Base-by-base conservation (phyloP, 2,797 vertebrate genomes). In the Xiphorhynchus erythropygius region DNA sequence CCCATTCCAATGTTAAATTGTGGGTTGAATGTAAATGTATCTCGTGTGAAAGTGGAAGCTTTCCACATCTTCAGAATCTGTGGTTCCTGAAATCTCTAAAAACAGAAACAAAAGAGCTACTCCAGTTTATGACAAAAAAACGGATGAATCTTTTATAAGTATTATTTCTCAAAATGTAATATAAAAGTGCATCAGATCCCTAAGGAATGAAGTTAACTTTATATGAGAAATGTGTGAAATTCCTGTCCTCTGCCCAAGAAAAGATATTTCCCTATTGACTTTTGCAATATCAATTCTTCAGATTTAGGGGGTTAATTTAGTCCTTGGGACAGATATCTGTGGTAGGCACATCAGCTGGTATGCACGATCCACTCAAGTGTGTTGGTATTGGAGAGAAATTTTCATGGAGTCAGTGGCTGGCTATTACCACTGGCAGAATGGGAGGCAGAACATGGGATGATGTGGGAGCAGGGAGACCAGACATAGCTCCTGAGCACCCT, bases 111-210 rank as follows among this genome's bases (percentile, higher is more conserved):
- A 41, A 90, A 89, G 65, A 94, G 25, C 28, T 92, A 56, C 42
- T 94, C n/a, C 42, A 91, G 60, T 87, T 78, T 55, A 86, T 86
- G 46, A 47, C 57, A 91, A 77, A 84, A 94, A 95, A 87, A 64
- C 64, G 32, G 23, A 86, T 91, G 57, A 93, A 93, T 78, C 69
- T 91, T 94, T 93, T 93, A 89, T 87, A 87, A 94, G 83, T 86
- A 78, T 91, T 95, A 85, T 95, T 94, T 89, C 79, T 94, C 91
- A 94, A 93, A 95, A 93, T 91, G 65, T 95, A 94, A 95, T 96
- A 94, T 86, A 69, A 86, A 86, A 96, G 87, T 78, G 39, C 69
- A 93, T 57, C 46, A 68, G 37, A 39, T 71, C 95, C 35, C 73
- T 62, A 35, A 89, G 65, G 93, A 89, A 62, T 57, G 57, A 81